Conservation (phyloP, 1,140 invertebrate genomes). For the Arion vulgaris region DNA sequence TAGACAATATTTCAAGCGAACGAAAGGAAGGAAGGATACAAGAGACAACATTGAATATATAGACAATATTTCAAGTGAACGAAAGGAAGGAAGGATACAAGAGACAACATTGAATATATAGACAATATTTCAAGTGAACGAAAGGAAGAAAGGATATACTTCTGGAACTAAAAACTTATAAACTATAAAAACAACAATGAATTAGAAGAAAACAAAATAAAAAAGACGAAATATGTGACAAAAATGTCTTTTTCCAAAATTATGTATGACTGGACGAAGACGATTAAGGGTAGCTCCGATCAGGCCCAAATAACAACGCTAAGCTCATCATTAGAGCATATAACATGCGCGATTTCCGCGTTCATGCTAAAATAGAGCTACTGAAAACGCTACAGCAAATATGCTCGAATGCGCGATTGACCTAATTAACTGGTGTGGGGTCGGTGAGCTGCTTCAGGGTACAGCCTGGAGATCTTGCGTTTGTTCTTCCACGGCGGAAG, state of each 20-base stretch:
- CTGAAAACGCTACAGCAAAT: constrained; percentile 39
- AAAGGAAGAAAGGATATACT: no score
- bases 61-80: no score
- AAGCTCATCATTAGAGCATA: constrained; percentile 37
- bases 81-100: no score
- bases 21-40: no score
- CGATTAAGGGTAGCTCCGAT: constrained; percentile 11
- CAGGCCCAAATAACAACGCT: constrained; percentile 4
- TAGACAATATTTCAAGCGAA: no score
- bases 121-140: no score
- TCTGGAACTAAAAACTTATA: no score
- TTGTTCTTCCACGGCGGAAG: constrained; percentile 23
- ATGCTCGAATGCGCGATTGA: constrained; percentile 32
- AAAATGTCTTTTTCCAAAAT: not conserved
- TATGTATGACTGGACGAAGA: not conserved
- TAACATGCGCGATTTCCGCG: constrained; percentile 30
- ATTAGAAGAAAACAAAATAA: not conserved
- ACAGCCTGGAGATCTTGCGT: not conserved
- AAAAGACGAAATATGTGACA: not conserved
- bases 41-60: no score
- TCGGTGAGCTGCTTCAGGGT: not conserved
- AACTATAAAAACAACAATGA: no score
- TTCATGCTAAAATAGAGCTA: constrained; percentile 35
- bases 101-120: no score
- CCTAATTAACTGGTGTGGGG: constrained; percentile 27